Base-by-base conservation (phyloP, 2,113 vertebrate genomes). In the Paradisaea rubra region DNA sequence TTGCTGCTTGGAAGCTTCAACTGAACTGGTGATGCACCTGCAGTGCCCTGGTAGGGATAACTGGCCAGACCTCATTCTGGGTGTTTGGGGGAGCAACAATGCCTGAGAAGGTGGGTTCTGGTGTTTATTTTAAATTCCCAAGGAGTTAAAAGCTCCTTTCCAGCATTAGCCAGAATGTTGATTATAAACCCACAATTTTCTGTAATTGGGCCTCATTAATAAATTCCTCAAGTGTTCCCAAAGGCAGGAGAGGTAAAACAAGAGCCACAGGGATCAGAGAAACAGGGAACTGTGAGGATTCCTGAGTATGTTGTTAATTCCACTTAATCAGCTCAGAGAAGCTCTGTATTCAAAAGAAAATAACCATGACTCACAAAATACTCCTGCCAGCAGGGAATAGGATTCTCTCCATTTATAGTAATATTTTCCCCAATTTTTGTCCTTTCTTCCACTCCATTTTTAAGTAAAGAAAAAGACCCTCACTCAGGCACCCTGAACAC, bases 171-270 rank as follows among this genome's bases (percentile, higher is more conserved):
- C 61, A 81, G 70, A 91, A 95, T 82, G 92, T 87, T 96, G 92
- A 97, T 97, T 94, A 94, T 87, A 97, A 97, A 89, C 65, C 79
- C 89, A 86, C 89, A 91, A 50, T 93, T 89, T 95, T 96, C 91
- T 83, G 37, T 98, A 97, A 97, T 96, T 97, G 93, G 96, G 79
- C 72, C 97, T 98, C 97, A 97, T 98, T 98, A 98, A 97, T 97
- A 97, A 97, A 98, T 98, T 97, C 97, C 96, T 97, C 88, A 93
- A 96, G 94, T 70, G 53, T 95, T 95, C 79, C 89, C 81, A 96
- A 95, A 96, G 86, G 77, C 95, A 92, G 60, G 44, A 95, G 95
- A 97, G 74, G 91, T 96, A 91, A 94, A 97, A 97, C 56, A 94
- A 94, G 92, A 95, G 73, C 92, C 88, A 91, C 77, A 45, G 91